phyloP scores from a whole-genome alignment of 2,888 invertebrate species.

The Strigamia maritima region DNA sequence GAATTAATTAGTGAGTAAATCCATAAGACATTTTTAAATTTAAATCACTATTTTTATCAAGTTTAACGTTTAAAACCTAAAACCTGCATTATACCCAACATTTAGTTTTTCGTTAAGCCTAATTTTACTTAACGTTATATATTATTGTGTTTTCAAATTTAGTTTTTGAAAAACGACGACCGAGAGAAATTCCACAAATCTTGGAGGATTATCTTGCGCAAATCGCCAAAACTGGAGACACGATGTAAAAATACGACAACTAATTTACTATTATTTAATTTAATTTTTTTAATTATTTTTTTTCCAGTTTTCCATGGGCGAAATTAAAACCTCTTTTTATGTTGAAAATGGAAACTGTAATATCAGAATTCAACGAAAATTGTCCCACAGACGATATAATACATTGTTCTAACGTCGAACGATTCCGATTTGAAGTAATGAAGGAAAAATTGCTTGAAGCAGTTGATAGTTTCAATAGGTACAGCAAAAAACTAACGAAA shows the following conservation, averaged over 20 bases:
- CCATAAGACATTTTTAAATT: too few relatives aligned
- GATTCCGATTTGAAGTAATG: slow-evolving; percentile 85
- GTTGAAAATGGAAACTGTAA: slow-evolving; percentile 79
- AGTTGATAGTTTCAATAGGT: slow-evolving; percentile 52
- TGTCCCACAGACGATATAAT: slow-evolving; percentile 69
- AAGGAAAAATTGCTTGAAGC: slow-evolving; percentile 53
- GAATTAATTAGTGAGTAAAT: too few relatives aligned
- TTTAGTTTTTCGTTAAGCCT: not conserved
- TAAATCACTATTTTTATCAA: too few relatives aligned
- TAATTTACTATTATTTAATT: not conserved
- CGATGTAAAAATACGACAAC: not conserved
- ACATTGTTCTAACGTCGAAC: slow-evolving; percentile 79
- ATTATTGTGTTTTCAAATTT: not conserved
- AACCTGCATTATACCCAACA: too few relatives aligned
- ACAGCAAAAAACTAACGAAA: slow-evolving; percentile 22
- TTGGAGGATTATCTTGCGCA: not conserved
- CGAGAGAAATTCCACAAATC: slow-evolving; percentile 33
- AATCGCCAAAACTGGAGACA: slow-evolving; percentile 34
- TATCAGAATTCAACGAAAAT: slow-evolving; percentile 81
- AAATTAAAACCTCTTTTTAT: slow-evolving; percentile 81
- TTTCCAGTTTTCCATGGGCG: slow-evolving; percentile 73
- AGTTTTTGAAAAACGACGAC: slow-evolving; percentile 31
- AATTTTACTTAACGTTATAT: not conserved
- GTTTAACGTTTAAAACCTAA: too few relatives aligned
- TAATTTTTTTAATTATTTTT: not conserved